A percentile compares a stretch with the other conserved stretches of the same genome.
Evolutionary conservation across 2,797 vertebrate genomes (phyloP).

Genomic region (Rhodeus uyekii): DNA sequence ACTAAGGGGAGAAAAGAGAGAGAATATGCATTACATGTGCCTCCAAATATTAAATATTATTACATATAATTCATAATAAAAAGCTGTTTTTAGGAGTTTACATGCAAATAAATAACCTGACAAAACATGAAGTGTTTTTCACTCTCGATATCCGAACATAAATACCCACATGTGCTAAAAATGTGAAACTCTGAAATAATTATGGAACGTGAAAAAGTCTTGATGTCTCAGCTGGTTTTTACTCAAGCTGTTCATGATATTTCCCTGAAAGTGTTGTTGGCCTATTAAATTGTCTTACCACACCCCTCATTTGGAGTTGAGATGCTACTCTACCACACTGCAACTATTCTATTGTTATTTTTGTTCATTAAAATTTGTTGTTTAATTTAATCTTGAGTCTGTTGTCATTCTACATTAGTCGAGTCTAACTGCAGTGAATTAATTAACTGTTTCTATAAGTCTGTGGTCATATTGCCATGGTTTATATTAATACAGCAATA

Average conservation of each 20-base stretch:
- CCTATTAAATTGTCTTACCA: too few species aligned
- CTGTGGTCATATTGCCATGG: neutral
- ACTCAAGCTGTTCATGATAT: neutral
- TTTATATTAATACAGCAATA: neutral
- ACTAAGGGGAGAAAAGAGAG: neutral
- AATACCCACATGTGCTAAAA: too few species aligned
- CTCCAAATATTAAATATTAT: too few species aligned
- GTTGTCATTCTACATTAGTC: neutral
- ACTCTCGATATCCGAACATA: neutral
- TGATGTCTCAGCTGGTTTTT: neutral
- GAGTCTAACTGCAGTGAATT: conserved; percentile 1
- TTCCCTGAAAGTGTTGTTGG: neutral
- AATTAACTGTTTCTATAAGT: conserved; percentile 6
- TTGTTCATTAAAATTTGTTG: neutral
- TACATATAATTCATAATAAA: too few species aligned
- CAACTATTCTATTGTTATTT: conserved; percentile 7
- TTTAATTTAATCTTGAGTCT: neutral
- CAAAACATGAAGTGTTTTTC: neutral
- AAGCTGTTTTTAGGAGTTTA: neutral
- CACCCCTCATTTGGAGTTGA: neutral
- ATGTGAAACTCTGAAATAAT: neutral
- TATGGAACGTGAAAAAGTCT: neutral
- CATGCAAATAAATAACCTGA: neutral
- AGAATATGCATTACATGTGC: neutral
- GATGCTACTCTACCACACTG: neutral